Evolutionary conservation across 1,140 invertebrate species (phyloP).

Genomic region (Teleogryllus occipitalis): DNA sequence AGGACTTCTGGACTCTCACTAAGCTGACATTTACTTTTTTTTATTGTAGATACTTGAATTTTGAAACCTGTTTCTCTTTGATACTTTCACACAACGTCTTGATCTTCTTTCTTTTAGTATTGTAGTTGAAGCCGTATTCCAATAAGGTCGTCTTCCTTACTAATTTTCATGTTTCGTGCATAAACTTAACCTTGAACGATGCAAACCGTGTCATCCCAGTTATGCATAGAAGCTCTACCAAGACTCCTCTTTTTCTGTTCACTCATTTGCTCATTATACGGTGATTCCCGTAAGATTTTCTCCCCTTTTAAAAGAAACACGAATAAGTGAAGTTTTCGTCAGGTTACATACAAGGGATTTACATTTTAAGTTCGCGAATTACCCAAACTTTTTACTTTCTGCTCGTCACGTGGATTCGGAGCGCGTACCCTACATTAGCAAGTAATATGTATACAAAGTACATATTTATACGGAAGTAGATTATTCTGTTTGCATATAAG

Average conservation of each 20-base stretch:
- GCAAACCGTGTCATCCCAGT: no score
- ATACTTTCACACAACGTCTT: no score
- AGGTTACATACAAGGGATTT: neutral
- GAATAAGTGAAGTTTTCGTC: neutral
- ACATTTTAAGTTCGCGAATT: neutral
- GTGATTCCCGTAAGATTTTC: neutral
- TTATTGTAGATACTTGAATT: no score
- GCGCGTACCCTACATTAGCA: neutral
- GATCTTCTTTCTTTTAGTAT: no score
- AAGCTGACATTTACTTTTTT: no score
- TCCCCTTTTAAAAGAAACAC: neutral
- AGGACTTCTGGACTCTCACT: no score
- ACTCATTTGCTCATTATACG: neutral
- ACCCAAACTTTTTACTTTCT: neutral
- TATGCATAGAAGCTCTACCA: no score
- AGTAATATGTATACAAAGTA: constrained; percentile 6
- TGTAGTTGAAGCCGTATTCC: no score
- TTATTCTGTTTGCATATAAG: constrained; percentile 2
- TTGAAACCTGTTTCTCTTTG: no score
- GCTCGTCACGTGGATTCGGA: neutral
- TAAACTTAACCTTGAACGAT: no score
- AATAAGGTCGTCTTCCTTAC: no score
- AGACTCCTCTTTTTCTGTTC: neutral
- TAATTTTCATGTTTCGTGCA: no score
- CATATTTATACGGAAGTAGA: neutral